phyloP scores from a whole-genome alignment of 2,888 invertebrate genomes.

The Chalcosyrphus nemorum region DNA sequence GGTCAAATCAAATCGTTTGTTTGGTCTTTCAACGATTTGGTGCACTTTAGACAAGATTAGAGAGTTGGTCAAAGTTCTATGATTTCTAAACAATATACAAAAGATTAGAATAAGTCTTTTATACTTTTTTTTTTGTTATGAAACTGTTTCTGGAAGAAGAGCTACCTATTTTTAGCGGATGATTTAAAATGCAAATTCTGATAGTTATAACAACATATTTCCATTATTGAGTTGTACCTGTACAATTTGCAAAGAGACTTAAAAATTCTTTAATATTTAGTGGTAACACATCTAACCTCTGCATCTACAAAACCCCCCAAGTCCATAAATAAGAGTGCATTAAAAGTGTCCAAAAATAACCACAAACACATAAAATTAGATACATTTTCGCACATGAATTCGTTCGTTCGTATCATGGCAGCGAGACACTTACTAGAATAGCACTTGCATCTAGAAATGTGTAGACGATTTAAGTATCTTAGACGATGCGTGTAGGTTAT shows the following conservation, averaged over 20 bases:
- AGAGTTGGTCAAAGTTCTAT: too few species aligned
- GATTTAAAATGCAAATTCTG: too few species aligned
- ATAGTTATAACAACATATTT: too few species aligned
- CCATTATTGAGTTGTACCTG: too few species aligned
- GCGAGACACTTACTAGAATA: conserved; percentile 9
- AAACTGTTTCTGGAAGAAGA: too few species aligned
- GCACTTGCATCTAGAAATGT: not conserved
- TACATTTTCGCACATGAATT: conserved; percentile 21
- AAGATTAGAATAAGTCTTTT: too few species aligned
- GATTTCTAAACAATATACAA: too few species aligned
- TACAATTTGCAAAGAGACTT: too few species aligned
- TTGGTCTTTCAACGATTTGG: not conserved
- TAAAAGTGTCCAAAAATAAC: conserved; percentile 26
- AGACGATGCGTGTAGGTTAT: conserved; percentile 35
- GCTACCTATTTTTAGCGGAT: too few species aligned
- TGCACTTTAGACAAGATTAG: too few species aligned
- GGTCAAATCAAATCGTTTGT: not conserved
- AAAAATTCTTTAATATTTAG: too few species aligned
- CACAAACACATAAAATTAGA: conserved; percentile 13
- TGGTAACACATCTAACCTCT: not conserved
- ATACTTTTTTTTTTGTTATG: too few species aligned
- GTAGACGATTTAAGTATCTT: conserved; percentile 4
- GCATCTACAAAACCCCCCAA: not conserved
- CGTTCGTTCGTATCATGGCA: not conserved
- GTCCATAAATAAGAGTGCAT: not conserved